Evolutionary conservation across 2,797 vertebrate genomes (phyloP).

Genomic region (Pangasius sanitwongsei): DNA sequence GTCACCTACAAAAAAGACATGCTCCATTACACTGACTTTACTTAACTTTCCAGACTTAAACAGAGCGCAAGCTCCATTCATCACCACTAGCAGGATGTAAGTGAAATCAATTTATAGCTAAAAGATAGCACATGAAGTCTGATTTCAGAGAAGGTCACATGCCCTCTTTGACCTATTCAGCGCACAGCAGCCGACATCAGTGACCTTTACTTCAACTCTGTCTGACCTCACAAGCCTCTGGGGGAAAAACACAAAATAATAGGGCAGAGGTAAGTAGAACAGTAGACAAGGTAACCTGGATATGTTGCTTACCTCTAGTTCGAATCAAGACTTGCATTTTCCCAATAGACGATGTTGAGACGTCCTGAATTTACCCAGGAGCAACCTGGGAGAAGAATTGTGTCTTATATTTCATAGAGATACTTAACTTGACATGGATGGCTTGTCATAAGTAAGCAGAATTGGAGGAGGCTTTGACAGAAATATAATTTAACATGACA

Average conservation of each 20-base stretch:
- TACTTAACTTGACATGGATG: slow-evolving; percentile 46
- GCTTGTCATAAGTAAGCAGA: background rate
- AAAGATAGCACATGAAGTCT: slow-evolving; percentile 21
- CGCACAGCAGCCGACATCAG: slow-evolving; percentile 51
- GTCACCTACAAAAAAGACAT: slow-evolving; percentile 13
- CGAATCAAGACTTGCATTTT: slow-evolving; percentile 7
- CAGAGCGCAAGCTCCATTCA: slow-evolving; percentile 34
- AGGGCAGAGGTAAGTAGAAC: slow-evolving; percentile 25
- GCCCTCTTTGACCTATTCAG: slow-evolving; percentile 65
- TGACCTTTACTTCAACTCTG: slow-evolving; percentile 68
- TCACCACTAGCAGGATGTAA: slow-evolving; percentile 9
- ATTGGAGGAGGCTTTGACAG: background rate
- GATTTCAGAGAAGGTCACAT: slow-evolving; percentile 62
- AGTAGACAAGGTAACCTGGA: slow-evolving; percentile 1
- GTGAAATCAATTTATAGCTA: slow-evolving; percentile 30
- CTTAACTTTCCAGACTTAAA: slow-evolving; percentile 17
- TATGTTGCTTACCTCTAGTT: background rate
- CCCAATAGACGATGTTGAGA: background rate
- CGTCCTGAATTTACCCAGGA: background rate
- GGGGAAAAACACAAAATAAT: slow-evolving; percentile 34
- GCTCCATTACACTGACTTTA: slow-evolving; percentile 3
- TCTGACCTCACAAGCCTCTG: slow-evolving; percentile 58
- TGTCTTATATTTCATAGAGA: slow-evolving; percentile 48
- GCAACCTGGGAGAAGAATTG: slow-evolving; percentile 12
- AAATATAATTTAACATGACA: slow-evolving; percentile 3